Conservation (phyloP, 2,113 vertebrate genomes). For the Megatriorchis doriae region DNA sequence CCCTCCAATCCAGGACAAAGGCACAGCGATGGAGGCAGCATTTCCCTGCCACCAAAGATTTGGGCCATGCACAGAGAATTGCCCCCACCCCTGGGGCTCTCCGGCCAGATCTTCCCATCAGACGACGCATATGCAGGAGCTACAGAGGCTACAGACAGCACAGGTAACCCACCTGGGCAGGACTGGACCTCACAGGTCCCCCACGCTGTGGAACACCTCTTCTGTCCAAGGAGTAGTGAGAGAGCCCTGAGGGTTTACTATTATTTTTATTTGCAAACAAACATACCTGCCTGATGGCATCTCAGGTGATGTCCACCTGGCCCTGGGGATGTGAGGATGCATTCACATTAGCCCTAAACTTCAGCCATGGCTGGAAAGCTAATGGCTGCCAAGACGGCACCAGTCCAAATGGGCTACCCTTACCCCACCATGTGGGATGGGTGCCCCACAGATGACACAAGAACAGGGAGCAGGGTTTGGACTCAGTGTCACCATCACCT, state of each 20-base stretch:
- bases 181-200: background rate
- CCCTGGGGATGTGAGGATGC: background rate
- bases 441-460: background rate
- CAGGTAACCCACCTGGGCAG: background rate
- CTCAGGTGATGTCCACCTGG: background rate
- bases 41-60: background rate
- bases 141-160: background rate
- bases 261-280: background rate
- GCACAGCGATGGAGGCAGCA: background rate
- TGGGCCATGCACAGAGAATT: background rate
- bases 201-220: rapidly evolving
- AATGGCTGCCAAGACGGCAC: background rate
- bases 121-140: background rate
- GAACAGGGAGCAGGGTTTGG: background rate
- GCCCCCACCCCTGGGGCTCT: background rate
- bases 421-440: background rate
- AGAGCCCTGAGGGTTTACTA: background rate
- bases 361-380: background rate
- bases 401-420: background rate
- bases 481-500: background rate
- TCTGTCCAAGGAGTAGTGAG: background rate
- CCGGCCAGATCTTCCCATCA: background rate
- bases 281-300: background rate
- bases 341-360: background rate
- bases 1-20: background rate